These are phyloP conservation scores for Sebastolobus altivelis DNA, from an alignment of 2,797 vertebrate genomes.

Conservation along the genomic window DNA sequence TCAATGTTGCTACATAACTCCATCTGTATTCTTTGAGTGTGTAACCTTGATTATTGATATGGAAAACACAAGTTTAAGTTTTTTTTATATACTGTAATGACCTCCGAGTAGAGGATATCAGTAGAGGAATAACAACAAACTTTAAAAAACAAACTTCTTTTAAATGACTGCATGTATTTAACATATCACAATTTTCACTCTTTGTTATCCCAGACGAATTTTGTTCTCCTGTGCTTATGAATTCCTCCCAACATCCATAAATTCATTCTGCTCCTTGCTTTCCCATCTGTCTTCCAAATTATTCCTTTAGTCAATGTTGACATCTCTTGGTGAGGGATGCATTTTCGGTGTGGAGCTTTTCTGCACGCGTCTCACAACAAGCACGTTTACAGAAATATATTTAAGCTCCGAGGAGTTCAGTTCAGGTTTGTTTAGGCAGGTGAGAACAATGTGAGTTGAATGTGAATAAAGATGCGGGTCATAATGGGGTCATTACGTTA, in stretches of 20 bases:
- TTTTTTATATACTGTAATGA: neutral
- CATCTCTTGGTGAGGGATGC: neutral
- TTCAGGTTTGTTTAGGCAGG: neutral
- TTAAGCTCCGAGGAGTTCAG: neutral
- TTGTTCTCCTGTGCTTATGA: neutral
- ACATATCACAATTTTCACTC: neutral
- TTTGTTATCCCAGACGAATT: neutral
- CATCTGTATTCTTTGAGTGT: neutral
- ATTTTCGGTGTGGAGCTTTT: constrained; percentile 9
- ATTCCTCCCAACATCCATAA: constrained; percentile 4
- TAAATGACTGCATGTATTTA: neutral
- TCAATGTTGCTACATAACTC: constrained; percentile 8
- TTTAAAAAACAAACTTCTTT: neutral
- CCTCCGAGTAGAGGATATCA: neutral
- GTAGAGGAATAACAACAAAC: neutral
- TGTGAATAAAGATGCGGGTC: too few relatives aligned
- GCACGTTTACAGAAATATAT: neutral
- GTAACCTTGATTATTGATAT: neutral
- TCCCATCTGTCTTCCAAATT: constrained; percentile 25
- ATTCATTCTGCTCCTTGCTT: constrained; percentile 7
- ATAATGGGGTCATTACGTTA: too few relatives aligned
- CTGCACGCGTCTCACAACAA: neutral
- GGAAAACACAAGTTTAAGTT: neutral
- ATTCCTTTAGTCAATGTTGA: constrained; percentile 27
- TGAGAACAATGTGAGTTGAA: neutral